phyloP scores from a whole-genome alignment of 1,140 invertebrate genomes.

The Andricus grossulariae region DNA sequence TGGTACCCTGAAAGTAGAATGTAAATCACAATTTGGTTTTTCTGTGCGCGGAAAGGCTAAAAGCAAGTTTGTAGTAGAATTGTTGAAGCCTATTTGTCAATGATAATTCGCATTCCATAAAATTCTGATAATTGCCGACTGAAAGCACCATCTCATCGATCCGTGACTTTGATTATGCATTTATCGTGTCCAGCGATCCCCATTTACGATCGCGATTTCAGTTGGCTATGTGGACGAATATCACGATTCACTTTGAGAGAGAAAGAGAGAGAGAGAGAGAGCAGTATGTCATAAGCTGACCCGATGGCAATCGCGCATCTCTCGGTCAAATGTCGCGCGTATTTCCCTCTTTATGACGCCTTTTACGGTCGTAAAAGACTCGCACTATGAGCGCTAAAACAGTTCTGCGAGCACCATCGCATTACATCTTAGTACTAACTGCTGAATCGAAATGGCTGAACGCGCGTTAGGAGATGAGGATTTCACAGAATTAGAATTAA shows the following conservation, averaged over 20 bases:
- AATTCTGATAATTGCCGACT: neutral
- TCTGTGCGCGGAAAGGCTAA: neutral
- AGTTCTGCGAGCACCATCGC: conserved; percentile 8
- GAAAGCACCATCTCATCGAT: neutral
- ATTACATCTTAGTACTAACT: conserved; percentile 25
- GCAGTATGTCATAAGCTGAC: conserved; percentile 23
- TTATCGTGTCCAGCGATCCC: neutral
- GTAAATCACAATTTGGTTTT: no score
- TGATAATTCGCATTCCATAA: neutral
- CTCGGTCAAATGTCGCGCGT: conserved; percentile 29
- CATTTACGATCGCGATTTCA: conserved; percentile 15
- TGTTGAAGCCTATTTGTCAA: neutral
- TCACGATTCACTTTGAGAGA: conserved; percentile 42
- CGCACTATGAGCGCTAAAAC: conserved; percentile 25
- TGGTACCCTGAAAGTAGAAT: no score
- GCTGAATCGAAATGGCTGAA: conserved; percentile 9
- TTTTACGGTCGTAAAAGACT: conserved; percentile 19
- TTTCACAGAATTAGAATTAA: neutral
- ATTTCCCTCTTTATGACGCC: conserved; percentile 27
- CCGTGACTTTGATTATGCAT: conserved; percentile 4
- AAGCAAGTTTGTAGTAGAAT: neutral
- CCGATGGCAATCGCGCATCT: conserved; percentile 21
- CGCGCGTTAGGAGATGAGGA: neutral
- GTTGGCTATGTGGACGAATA: neutral
- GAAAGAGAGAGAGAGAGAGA: conserved; percentile 4